Conservation (phyloP, 2,113 vertebrate species). For the Hippocampus mohnikei region DNA sequence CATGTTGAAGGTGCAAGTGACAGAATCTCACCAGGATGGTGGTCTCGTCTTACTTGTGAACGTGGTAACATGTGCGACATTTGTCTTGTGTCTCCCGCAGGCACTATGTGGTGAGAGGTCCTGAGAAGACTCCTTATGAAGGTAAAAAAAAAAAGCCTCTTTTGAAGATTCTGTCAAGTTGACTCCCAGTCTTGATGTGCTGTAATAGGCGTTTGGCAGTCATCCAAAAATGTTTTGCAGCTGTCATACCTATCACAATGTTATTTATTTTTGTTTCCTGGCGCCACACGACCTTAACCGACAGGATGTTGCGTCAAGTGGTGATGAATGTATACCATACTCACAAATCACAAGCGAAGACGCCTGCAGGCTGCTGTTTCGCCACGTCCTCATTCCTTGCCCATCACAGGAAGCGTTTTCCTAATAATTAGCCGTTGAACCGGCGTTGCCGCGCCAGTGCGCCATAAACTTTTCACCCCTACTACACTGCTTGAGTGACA, state of each 20-base stretch:
- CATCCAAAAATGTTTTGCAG: neutral
- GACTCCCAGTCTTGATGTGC: neutral
- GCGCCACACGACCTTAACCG: neutral
- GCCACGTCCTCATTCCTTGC: neutral
- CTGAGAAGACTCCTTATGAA: constrained; percentile 97
- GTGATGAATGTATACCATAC: neutral
- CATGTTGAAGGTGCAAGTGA: neutral
- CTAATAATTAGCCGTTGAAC: neutral
- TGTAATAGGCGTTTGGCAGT: neutral
- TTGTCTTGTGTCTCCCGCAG: constrained; percentile 53
- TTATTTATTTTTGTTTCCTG: neutral
- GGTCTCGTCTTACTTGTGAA: neutral
- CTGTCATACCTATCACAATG: neutral
- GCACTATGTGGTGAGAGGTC: constrained; percentile 96
- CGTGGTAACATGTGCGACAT: neutral
- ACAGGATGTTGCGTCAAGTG: neutral
- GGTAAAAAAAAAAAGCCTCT: constrained; percentile 66
- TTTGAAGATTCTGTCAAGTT: neutral
- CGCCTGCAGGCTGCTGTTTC: neutral
- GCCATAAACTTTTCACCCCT: neutral
- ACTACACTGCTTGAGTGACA: neutral
- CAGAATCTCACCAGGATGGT: neutral
- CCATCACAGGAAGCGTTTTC: neutral
- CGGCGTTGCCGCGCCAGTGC: neutral
- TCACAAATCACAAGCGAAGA: neutral